These are phyloP conservation scores for Tachina fera DNA, from an alignment of 2,888 invertebrate genomes.

Conservation along the genomic window DNA sequence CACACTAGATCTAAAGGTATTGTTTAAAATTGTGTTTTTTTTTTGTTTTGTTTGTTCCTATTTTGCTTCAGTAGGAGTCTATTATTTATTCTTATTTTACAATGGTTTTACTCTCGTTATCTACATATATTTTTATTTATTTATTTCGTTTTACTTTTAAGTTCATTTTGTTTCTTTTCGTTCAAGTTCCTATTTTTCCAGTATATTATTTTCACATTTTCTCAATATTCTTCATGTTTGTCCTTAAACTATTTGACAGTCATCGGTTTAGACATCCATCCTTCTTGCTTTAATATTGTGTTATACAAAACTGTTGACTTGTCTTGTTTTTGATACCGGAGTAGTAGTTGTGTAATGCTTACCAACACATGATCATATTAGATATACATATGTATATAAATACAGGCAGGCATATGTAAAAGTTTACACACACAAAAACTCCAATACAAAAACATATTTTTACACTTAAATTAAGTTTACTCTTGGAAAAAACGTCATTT, in stretches of 20 bases:
- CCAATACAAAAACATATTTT: slow-evolving; percentile 18
- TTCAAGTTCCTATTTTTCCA: slow-evolving; percentile 47
- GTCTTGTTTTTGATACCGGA: slow-evolving; percentile 63
- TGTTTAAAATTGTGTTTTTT: slow-evolving; percentile 7
- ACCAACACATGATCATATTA: slow-evolving; percentile 12
- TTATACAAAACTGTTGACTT: slow-evolving; percentile 69
- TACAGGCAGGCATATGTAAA: slow-evolving; percentile 5
- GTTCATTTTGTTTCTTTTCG: slow-evolving; percentile 44
- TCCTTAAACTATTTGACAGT: slow-evolving; percentile 66
- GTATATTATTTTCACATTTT: slow-evolving; percentile 65
- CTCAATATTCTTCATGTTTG: slow-evolving; percentile 52
- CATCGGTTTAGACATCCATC: slow-evolving; percentile 71
- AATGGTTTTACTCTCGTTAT: slow-evolving; percentile 44
- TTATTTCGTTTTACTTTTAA: slow-evolving; percentile 35
- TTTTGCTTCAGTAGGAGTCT: slow-evolving; percentile 41
- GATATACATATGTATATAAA: background rate
- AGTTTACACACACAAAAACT: slow-evolving; percentile 4
- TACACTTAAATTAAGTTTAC: slow-evolving; percentile 74
- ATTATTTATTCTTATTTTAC: slow-evolving; percentile 45
- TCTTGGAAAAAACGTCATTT: slow-evolving; percentile 76
- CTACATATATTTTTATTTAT: background rate
- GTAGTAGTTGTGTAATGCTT: background rate
- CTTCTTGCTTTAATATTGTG: slow-evolving; percentile 66
- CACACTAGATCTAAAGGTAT: background rate
- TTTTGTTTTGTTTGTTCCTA: background rate